phyloP scores from a whole-genome alignment of 2,888 invertebrate species.

The Chrysolina haemoptera region DNA sequence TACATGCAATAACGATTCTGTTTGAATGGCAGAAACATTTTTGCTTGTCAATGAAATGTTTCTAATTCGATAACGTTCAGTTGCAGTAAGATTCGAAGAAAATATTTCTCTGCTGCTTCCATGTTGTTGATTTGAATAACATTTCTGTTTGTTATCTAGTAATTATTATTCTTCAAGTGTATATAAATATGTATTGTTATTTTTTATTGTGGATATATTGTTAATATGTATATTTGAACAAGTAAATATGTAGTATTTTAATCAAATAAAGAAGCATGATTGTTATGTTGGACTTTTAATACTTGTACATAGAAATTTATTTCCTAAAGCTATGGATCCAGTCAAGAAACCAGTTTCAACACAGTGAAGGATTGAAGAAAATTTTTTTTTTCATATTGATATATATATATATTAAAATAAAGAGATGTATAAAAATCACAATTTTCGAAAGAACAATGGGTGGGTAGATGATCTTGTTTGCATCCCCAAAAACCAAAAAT shows the following conservation, averaged over 20 bases:
- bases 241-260: slow-evolving; percentile 24
- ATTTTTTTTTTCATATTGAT: too few species aligned
- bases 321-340: too few species aligned
- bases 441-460: too few species aligned
- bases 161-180: slow-evolving; percentile 21
- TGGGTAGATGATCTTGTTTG: too few species aligned
- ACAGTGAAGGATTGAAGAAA: too few species aligned
- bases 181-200: slow-evolving; percentile 30
- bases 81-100: neutral
- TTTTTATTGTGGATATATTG: slow-evolving; percentile 24
- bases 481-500: too few species aligned
- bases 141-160: slow-evolving; percentile 18
- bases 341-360: too few species aligned
- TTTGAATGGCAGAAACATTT: neutral
- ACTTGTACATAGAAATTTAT: too few species aligned
- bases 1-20: neutral
- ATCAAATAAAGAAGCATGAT: slow-evolving; percentile 20
- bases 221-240: slow-evolving; percentile 33
- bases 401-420: too few species aligned
- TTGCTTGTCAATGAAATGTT: neutral
- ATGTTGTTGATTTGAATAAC: neutral
- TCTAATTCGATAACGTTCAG: slow-evolving; percentile 6
- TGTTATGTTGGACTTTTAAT: neutral
- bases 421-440: too few species aligned
- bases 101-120: neutral